Conservation (phyloP, 2,113 vertebrate species). For the Rostratula benghalensis region DNA sequence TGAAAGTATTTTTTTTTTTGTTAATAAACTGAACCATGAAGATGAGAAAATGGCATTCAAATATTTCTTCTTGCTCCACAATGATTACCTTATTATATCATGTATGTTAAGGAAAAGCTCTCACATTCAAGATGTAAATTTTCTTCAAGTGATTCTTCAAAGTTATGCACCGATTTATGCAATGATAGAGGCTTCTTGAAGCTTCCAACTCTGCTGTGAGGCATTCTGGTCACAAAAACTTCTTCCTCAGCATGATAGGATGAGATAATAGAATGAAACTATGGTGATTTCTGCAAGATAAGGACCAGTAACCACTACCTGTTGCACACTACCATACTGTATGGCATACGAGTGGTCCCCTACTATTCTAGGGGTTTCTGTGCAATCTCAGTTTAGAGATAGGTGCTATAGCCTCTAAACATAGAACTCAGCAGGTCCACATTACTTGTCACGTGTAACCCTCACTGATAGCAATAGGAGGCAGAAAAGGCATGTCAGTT, state of each 20-base stretch:
- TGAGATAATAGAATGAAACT: background rate
- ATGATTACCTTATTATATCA: background rate
- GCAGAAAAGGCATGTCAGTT: background rate
- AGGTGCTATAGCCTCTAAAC: background rate
- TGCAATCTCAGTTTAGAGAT: background rate
- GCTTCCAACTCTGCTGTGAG: background rate
- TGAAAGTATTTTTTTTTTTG: background rate
- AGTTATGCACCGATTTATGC: background rate
- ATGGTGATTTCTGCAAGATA: background rate
- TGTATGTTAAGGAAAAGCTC: background rate
- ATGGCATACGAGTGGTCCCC: too few relatives aligned
- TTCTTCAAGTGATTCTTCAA: background rate
- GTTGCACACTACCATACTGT: background rate
- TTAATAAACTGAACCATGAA: background rate
- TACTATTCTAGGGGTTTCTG: background rate
- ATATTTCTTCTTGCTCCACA: slow-evolving; percentile 13
- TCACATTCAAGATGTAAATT: background rate
- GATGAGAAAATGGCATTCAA: background rate
- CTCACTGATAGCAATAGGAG: background rate
- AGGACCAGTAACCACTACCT: background rate
- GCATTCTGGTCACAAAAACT: background rate
- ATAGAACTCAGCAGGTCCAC: background rate
- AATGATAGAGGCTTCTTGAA: background rate
- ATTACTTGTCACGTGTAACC: background rate
- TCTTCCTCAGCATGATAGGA: background rate